Base-by-base conservation (phyloP, 2,797 vertebrate genomes). In the Uromys caudimaculatus region DNA sequence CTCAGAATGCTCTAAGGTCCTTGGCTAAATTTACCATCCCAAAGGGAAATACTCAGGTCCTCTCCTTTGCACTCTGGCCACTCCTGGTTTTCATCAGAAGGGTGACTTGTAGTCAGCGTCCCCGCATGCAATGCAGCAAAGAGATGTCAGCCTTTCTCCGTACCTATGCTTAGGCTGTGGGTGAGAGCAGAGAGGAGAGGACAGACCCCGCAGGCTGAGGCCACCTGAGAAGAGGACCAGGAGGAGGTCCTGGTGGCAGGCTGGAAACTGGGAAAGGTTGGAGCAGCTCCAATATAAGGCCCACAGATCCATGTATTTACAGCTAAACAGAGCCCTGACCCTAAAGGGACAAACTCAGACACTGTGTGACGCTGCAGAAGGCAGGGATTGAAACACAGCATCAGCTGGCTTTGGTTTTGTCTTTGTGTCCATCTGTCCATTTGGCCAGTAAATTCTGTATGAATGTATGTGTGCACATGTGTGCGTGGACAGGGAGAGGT, bases 1-100 rank as follows among this genome's bases (percentile, higher is more conserved):
- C 71, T 93, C 73, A 62, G 60, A 83, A 47, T 12, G n/a, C 47
- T 69, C 92, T 94, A 14, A 90, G 75, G 81, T 92, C 41, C 16
- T 92, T 24, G 19, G 11, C 60, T 85, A 88, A 81, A 94, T 60
- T 56, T 24, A 50, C 38, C 21, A 4, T 81, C 50, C 77, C 79
- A 16, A 16, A 16, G 23, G 50, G 41, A 47, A 35, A 12, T 32
- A n/a, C 38, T 17, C 23, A 12, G 23, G 41, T 1, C 29, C 78
- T 58, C 67, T 89, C 47, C 71, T 94, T 89, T 87, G 24, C 35
- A 23, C 29, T 76, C 81, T 79, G 88, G 38, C 73, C 77, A 85
- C 60, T 64, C 71, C 29, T 32, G 27, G 38, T 6, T 79, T 86
- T 91, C 69, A 24, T 35, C 27, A 32, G 78, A 32, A 56, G 54